Conservation (phyloP, 1,140 invertebrate species). For the Formica selysi region DNA sequence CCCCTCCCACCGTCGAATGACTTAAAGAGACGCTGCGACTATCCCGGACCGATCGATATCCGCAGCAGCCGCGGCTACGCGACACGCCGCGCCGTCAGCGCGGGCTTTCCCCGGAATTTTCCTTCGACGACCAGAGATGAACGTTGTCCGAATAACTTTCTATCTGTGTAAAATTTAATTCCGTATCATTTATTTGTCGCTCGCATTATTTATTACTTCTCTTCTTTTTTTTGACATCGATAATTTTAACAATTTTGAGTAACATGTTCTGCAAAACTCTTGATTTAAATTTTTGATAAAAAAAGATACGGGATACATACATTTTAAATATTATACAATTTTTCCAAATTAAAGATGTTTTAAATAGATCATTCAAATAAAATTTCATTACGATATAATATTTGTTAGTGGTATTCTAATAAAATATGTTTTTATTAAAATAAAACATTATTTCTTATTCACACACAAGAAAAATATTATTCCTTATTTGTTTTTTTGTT, state of each 20-base stretch:
- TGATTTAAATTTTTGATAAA: not conserved
- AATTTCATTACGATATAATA: not conserved
- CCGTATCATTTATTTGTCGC: not conserved
- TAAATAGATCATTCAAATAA: not conserved
- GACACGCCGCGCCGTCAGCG: constrained; percentile 55
- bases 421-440: not conserved
- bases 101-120: constrained; percentile 47
- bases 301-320: too few species aligned
- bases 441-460: not conserved
- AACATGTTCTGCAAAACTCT: not conserved
- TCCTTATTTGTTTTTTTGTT: not conserved
- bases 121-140: not conserved
- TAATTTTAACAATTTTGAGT: not conserved
- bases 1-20: constrained; percentile 77
- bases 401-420: not conserved
- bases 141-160: constrained; percentile 14
- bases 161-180: not conserved
- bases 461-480: not conserved
- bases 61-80: constrained; percentile 74
- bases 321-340: not conserved
- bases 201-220: not conserved
- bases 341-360: too few species aligned
- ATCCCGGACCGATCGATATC: constrained; percentile 83
- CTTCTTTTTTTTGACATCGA: not conserved
- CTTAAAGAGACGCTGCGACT: constrained; percentile 86